Evolutionary conservation across 2,888 invertebrate genomes (phyloP), one percentile per base, ranked within the genome.

Genomic region (Ceraclea dissimilis): DNA sequence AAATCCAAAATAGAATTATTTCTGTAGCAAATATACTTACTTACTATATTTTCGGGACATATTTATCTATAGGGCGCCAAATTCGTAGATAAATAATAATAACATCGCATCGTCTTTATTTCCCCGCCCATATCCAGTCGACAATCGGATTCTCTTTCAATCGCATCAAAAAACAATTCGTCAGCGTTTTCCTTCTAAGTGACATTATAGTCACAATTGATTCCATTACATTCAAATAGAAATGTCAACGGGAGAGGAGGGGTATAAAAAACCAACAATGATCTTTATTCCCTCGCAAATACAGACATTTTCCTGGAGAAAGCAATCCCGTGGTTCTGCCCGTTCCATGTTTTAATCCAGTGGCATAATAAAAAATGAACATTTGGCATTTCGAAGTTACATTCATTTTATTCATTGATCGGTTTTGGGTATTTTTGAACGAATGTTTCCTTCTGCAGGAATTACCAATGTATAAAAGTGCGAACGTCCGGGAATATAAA

Each of bases 101-200:
- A 26, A 6, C 4, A 26, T 26, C 4, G 4, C 10, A 26, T 26
- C 26, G 10, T 26, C 2, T 39, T 39, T 13, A 5, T 16, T 13
- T 39, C 39, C 16, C 49, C 49, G 49, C 49, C 49, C 49, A 22
- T 5, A 2, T 11, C 11, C 16, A 13, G 49, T 34, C 54, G 54
- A 54, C 54, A 54, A 58, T 54, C 58, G 54, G 34, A 31, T 11
- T 22, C 54, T 43, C 54, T 44, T 39, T 51, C 47, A 18, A 44
- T 49, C 46, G 57, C 53, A 59, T 60, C 59, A 60, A 61, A 61
- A 61, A 61, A 60, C 59, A 60, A 57, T 61, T 52, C 58, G 61
- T 61, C 61, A 61, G 61, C 61, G 54, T 39, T 39, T 22, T 39
- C 46, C 43, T 54, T 54, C n/a, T 59, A 59, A 59, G 57, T 61